Percentiles rank a stretch among this genome's conserved stretches.
Evolutionary conservation across 2,888 invertebrate genomes (phyloP).

Genomic region (Drosophila dives): DNA sequence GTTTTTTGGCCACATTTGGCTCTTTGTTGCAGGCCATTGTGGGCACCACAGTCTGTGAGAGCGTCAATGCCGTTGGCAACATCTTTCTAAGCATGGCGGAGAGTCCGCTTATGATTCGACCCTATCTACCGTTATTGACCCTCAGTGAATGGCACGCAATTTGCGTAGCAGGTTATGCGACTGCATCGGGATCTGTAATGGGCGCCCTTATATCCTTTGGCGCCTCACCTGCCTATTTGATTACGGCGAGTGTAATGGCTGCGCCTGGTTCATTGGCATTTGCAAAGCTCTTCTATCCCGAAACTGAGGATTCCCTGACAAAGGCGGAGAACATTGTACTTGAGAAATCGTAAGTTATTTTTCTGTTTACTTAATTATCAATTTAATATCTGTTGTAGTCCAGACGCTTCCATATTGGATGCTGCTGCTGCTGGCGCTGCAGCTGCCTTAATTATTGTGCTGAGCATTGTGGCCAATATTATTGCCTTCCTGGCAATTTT

Average conservation of each 20-base stretch:
- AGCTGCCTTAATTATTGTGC: constrained; percentile 90
- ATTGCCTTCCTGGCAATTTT: constrained; percentile 56
- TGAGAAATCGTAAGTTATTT: constrained; percentile 86
- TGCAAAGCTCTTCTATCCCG: constrained; percentile 96
- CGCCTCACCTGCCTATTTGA: constrained; percentile 92
- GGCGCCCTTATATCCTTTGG: constrained; percentile 96
- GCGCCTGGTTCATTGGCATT: constrained; percentile 96
- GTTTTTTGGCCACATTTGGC: constrained; percentile 86
- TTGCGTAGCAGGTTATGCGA: constrained; percentile 96
- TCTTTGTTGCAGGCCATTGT: constrained; percentile 89
- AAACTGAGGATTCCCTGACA: constrained; percentile 91
- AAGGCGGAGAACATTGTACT: constrained; percentile 85
- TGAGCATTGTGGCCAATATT: constrained; percentile 90
- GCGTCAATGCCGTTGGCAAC: constrained; percentile 95
- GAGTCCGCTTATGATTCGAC: constrained; percentile 93
- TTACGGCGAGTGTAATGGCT: constrained; percentile 97
- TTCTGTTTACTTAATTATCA: not conserved
- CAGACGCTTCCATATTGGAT: constrained; percentile 92
- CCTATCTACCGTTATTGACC: constrained; percentile 91
- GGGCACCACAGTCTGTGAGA: constrained; percentile 96
- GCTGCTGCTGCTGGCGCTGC: constrained; percentile 95
- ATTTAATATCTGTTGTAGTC: constrained; percentile 85
- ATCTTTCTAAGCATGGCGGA: constrained; percentile 97
- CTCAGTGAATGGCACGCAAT: constrained; percentile 95
- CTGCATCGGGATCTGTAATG: constrained; percentile 95